Evolutionary conservation across 2,797 vertebrate genomes (phyloP), one percentile per base, ranked within the genome.

Genomic region (Hyperoplus lanceolatus): DNA sequence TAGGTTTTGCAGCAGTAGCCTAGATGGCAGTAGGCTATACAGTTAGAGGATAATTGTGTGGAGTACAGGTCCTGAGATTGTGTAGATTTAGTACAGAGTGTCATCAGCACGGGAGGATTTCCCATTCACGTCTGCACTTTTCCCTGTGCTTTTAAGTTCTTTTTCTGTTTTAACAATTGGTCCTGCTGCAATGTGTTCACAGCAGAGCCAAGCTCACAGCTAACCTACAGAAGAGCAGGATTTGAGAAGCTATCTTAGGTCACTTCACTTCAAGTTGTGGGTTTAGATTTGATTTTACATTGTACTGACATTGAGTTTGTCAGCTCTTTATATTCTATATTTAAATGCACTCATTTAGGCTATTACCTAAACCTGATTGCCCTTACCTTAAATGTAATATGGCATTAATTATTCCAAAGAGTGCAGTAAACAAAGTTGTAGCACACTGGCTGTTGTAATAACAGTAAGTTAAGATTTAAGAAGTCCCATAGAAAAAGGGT

Each of bases 1-100:
- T 2, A 18, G 53, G 10, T 45, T 45, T 7, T 45, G 7, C 11
- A 77, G n/a, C 82, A 73, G 14, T 50, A 83, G n/a, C n/a, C n/a
- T n/a, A n/a, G 89, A 66, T 86, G 79, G 77, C 80, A 81, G 72
- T 55, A 21, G 21, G 21, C 21, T 21, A 51, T 43, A 53, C 64
- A 53, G 18, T 18, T 62, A 15, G 13, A 55, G 63, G 43, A 43
- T 11, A 70, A 21, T 3, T 12, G 21, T 43, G 14, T 49, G 9
- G 49, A n/a, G 16, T 4, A n/a, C 36, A 64, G 13, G 5, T 2
- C n/a, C 29, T 63, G 7, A 45, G 8, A 65, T 18, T 36, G 12
- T 36, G 15, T 14, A 21, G 36, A n/a, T 5, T 2, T n/a, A 29
- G 29, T 45, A 3, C 41, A 43, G 36, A 41, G 5, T 10, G 1